Evolutionary conservation across 1,140 invertebrate genomes (phyloP), one percentile per base, ranked within the genome.

Genomic region (Drosophila virilis): DNA sequence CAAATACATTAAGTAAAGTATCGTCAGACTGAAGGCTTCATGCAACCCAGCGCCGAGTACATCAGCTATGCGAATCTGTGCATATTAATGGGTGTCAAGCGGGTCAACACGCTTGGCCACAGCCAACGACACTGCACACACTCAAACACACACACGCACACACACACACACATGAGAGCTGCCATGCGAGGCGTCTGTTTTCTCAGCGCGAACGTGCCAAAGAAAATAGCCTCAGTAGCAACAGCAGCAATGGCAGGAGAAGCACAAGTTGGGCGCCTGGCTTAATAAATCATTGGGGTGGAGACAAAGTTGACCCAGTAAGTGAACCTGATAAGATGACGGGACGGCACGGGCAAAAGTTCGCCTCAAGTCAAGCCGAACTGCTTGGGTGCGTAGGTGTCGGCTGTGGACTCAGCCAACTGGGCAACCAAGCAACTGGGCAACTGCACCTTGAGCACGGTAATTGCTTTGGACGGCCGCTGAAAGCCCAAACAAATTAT

Each of bases 401-500:
- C 40, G 50, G 1, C 10, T 37, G 17, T 13, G 10, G 9, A 12
- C 8, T 13, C 10, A 15, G 50, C 9, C n/a, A 9, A 6, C 22
- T 28, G 22, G 22, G 22, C 22, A 9, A n/a, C 9, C 10, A 17
- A 28, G 8, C 9, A 28, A 35, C 28, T 45, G 45, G 28, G 58
- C 48, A 67, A 73, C 46, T 67, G 70, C 70, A 73, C 55, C 70
- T 68, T 73, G 55, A 73, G 70, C 55, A 68, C 48, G 70, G 70
- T 85, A 85, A 85, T 85, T 85, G 82, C 82, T 76, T 78, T 78
- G 82, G 77, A 85, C 80, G 82, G 82, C 71, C 74, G 82, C 74
- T 86, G 81, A 85, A 86, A 85, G 82, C 83, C 75, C 82, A 76
- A 83, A 76, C 80, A 82, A 82, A 82, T 82, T 82, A 82, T 82